phyloP scores from a whole-genome alignment of 2,888 invertebrate species.

The Pachycephus smyrnensis region DNA sequence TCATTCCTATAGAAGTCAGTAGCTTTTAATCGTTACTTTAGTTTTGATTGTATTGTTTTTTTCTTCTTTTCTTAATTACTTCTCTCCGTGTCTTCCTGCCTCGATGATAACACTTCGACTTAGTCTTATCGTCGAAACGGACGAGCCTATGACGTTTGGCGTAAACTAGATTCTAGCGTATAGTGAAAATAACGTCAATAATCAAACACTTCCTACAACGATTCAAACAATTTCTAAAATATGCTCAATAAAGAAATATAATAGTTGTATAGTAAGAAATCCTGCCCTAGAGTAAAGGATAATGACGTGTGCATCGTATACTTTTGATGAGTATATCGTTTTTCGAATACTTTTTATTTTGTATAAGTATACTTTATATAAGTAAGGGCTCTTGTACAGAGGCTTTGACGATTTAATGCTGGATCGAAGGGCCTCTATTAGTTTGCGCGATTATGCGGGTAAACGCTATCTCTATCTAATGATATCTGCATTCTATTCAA shows the following conservation, averaged over 20 bases:
- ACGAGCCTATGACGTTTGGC: conserved; percentile 15
- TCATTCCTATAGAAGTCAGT: conserved; percentile 21
- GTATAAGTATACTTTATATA: conserved; percentile 56
- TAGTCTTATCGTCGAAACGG: not conserved
- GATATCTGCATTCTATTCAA: conserved; percentile 19
- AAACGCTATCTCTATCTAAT: conserved; percentile 26
- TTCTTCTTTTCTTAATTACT: conserved; percentile 8
- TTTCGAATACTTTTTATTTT: conserved; percentile 58
- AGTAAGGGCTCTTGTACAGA: conserved; percentile 27
- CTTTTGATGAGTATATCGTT: conserved; percentile 55
- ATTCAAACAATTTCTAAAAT: conserved; percentile 64
- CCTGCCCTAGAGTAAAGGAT: conserved; percentile 55
- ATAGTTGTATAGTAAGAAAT: conserved; percentile 59
- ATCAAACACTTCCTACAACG: conserved; percentile 64
- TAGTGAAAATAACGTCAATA: conserved; percentile 59
- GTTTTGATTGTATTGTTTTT: conserved; percentile 11
- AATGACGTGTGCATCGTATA: conserved; percentile 47
- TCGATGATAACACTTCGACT: conserved; percentile 6
- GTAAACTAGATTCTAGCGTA: conserved; percentile 50
- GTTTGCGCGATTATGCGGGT: not conserved
- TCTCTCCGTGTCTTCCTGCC: conserved; percentile 5
- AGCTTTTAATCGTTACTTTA: conserved; percentile 26
- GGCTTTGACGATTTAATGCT: conserved; percentile 30
- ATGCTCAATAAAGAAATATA: conserved; percentile 61
- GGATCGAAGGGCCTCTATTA: not conserved